Base-by-base conservation (phyloP, 2,113 vertebrate species). In the Nesoenas mayeri region DNA sequence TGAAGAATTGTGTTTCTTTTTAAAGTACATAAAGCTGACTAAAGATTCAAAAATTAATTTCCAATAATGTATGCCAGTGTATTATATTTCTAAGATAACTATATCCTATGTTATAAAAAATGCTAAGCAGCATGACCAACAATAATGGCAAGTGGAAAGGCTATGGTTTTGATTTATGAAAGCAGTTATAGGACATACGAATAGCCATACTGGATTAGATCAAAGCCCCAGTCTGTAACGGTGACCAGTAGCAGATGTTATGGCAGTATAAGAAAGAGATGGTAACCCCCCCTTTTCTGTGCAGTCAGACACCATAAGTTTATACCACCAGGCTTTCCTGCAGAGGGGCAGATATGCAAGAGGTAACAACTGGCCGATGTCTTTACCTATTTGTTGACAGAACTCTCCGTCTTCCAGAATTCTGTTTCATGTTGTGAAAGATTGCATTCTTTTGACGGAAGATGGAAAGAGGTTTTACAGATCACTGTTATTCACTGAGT, bases 231-330 rank as follows among this genome's bases (percentile, higher is more conserved):
- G 44, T 40, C 78, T 75, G 44, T 57, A 85, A 72, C 13, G 11
- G 58, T 88, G 92, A 95, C 94, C 92, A 74, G 88, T 80, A 96
- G 92, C 91, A 97, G 92, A 95, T 80, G 82, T 88, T 83, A 90
- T 0, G 1, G 64, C 42, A 93, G 54, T 66, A 83, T 54, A 85
- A 93, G 73, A 72, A 89, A 85, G 64, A 62, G 51, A 47, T 19
- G 38, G 64, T 19, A 83, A 67, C 19, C 38, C 22, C 36, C 90
- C 42, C 40, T 70, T 58, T 83, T 73, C 73, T 71, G 2, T 48
- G 40, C 67, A 70, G 47, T 62, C 82, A 92, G 88, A 44, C 19
- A 26, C 62, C 50, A 25, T 54, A 79, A 77, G 29, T 51, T 89
- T 78, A 34, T 66, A 56, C 32, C 29, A 36, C 17, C 8, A 80